Conservation (phyloP, 37 sponge, comb jelly and placozoan genomes). For the Chondrosia reniformis region DNA sequence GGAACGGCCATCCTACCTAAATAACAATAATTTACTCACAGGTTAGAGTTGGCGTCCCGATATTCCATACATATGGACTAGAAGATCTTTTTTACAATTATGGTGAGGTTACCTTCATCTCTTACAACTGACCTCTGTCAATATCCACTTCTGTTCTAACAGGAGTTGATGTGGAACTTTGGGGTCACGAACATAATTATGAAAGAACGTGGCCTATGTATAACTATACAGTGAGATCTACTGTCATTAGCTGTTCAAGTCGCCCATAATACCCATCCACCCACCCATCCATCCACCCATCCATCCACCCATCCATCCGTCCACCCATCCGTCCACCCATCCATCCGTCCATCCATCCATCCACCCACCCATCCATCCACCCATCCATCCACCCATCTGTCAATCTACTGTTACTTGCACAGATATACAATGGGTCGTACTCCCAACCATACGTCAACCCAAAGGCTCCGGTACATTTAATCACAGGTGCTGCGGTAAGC, state of each 20-base stretch:
- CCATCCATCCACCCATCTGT: no score
- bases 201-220: slow-evolving; percentile 55
- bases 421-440: slow-evolving; percentile 22
- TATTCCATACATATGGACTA: slow-evolving; percentile 2
- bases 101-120: neutral
- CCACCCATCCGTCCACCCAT: no score
- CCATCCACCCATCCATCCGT: no score
- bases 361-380: no score
- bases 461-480: slow-evolving; percentile 32
- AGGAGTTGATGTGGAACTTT: slow-evolving; percentile 39
- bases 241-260: neutral
- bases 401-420: neutral
- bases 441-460: slow-evolving; percentile 22
- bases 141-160: neutral
- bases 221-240: slow-evolving; percentile 18
- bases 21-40: neutral
- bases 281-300: no score
- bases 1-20: neutral
- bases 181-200: slow-evolving; percentile 53
- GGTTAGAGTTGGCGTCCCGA: slow-evolving; percentile 7
- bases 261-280: neutral
- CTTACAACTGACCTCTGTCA: neutral
- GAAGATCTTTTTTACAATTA: slow-evolving; percentile 23
- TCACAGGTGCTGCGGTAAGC: slow-evolving; percentile 28
- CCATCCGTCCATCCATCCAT: no score